Base-by-base conservation (phyloP, 2,888 invertebrate species). In the Barypeithes pellucidus region DNA sequence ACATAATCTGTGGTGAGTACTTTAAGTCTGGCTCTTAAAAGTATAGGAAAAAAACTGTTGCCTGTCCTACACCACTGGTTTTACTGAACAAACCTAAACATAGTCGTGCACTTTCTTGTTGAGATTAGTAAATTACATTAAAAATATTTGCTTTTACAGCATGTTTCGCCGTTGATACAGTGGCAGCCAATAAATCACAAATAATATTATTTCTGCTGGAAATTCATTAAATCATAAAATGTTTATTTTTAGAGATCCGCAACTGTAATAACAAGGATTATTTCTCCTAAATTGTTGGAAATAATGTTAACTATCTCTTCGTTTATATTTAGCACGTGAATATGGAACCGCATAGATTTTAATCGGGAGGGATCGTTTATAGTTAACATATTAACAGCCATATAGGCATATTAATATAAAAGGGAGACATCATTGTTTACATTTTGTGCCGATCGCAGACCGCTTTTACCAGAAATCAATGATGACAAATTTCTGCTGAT, bases 231-330 rank as follows among this genome's bases (percentile, higher is more conserved):
- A 69, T 69, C 62, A 69, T 69, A 43, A 62, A 33, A 24, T 54
- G 54, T 54, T 62, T 69, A 69, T 69, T 69, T 69, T 63, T 18
- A 22, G 62, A 43, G 18, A 43, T 41, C 61, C 29, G n/a, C 62
- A 63, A 43, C 54, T 69, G 69, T 45, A 69, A 69, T 63, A 69
- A 69, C 62, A 69, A 33, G 29, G 41, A 63, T 69, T n/a, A n/a
- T n/a, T 69, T 43, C 62, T 69, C 69, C 63, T 62, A 43, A 69
- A 62, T 43, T 54, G 69, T 43, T 61, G 61, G 29, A 69, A 62
- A 24, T 52, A 69, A 43, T 62, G 63, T 69, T 69, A 69, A 69
- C 62, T 69, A 62, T 59, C 67, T 39, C 39, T 39, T 57, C 12
- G 14, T 43, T 43, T 43, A 43, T 16, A 16, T 43, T 43, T 43